phyloP scores from a whole-genome alignment of 2,888 invertebrate species.

The Microctonus brassicae region DNA sequence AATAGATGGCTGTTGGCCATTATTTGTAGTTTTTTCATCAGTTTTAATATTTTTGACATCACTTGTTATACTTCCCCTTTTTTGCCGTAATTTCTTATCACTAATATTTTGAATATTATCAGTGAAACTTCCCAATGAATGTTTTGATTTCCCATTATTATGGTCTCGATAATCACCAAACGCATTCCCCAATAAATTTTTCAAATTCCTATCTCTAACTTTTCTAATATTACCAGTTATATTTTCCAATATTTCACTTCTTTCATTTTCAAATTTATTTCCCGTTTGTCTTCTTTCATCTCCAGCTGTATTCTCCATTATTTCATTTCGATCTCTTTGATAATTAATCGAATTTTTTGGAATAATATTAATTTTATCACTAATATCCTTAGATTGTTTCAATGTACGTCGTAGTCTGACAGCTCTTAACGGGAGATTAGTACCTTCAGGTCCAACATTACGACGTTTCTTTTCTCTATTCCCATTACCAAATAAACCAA shows the following conservation, averaged over 20 bases:
- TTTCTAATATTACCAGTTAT: background rate
- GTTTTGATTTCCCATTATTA: no score
- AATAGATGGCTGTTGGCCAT: no score
- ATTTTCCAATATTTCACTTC: background rate
- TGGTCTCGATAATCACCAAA: no score
- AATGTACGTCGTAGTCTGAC: background rate
- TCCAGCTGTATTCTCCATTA: background rate
- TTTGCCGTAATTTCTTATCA: no score
- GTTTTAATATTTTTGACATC: background rate
- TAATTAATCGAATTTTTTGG: background rate
- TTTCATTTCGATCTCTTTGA: background rate
- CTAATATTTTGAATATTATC: no score
- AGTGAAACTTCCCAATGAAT: no score
- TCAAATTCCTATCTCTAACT: no score
- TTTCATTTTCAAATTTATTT: background rate
- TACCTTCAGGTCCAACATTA: background rate
- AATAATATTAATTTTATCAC: background rate
- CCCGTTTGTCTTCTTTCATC: background rate
- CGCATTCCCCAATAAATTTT: no score
- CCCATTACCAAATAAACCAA: background rate
- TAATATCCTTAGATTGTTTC: background rate
- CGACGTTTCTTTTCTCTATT: background rate
- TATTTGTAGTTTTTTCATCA: background rate
- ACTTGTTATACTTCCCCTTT: no score
- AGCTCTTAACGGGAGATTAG: background rate